Conservation (phyloP, 2,797 vertebrate genomes). For the Gambusia yucatana region DNA sequence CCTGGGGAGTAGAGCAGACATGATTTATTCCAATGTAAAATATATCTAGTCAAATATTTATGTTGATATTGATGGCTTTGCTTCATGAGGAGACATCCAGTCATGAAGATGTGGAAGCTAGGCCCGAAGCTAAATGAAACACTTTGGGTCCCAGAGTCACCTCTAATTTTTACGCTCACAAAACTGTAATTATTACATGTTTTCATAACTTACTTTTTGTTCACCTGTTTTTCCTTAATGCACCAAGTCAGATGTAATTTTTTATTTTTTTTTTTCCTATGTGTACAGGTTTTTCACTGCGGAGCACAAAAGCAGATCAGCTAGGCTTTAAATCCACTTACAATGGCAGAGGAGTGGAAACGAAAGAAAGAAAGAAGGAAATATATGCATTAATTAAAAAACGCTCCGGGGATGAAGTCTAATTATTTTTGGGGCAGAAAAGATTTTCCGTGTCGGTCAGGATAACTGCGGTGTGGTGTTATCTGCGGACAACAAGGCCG, state of each 20-base stretch:
- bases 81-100: constrained; percentile 47
- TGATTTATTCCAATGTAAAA: constrained; percentile 77
- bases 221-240: constrained; percentile 58
- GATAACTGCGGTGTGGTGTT: constrained; percentile 75
- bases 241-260: constrained; percentile 47
- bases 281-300: constrained; percentile 65
- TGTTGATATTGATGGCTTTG: constrained; percentile 69
- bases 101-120: constrained; percentile 33
- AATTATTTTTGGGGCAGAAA: constrained; percentile 75
- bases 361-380: constrained; percentile 28
- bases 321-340: constrained; percentile 69
- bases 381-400: constrained; percentile 78
- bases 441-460: constrained; percentile 75
- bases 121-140: constrained; percentile 24
- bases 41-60: constrained; percentile 74
- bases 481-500: constrained; percentile 81
- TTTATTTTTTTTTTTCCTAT: constrained; percentile 51
- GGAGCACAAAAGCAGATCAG: constrained; percentile 72
- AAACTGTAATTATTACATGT: constrained; percentile 49
- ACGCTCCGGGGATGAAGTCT: constrained; percentile 71
- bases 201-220: constrained; percentile 53
- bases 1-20: constrained; percentile 64
- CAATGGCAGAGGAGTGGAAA: constrained; percentile 30
- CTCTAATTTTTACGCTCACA: constrained; percentile 41
- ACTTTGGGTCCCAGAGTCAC: constrained; percentile 22